phyloP scores from a whole-genome alignment of 2,888 invertebrate species.

The Malacosoma neustria region DNA sequence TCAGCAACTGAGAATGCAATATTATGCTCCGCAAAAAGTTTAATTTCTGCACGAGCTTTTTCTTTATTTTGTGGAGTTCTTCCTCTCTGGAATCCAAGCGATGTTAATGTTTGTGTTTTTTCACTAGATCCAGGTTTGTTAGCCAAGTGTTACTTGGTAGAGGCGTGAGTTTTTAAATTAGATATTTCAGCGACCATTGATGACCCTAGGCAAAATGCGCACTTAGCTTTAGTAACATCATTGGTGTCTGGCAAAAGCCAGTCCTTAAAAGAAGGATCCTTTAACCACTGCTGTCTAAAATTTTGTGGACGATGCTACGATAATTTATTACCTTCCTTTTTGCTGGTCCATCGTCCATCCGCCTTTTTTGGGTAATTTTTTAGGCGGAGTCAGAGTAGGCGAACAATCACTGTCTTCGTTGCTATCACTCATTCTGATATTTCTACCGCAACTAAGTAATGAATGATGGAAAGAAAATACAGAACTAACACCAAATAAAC shows the following conservation, averaged over 20 bases:
- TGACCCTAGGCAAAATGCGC: slow-evolving; percentile 8
- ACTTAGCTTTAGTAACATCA: slow-evolving; percentile 9
- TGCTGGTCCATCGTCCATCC: slow-evolving; percentile 10
- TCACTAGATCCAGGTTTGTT: slow-evolving; percentile 12
- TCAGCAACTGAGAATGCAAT: slow-evolving; percentile 16
- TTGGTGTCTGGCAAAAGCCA: slow-evolving; percentile 5
- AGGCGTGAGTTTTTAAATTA: slow-evolving; percentile 8
- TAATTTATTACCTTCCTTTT: slow-evolving; percentile 9
- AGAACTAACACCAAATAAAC: no score
- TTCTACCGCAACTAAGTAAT: no score
- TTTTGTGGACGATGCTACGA: slow-evolving; percentile 9
- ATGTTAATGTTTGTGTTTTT: slow-evolving; percentile 11
- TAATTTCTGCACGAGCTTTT: slow-evolving; percentile 3
- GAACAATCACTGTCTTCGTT: slow-evolving; percentile 3
- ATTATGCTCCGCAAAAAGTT: slow-evolving; percentile 21
- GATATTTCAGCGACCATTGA: slow-evolving; percentile 7
- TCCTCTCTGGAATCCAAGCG: slow-evolving; percentile 11
- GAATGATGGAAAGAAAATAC: no score
- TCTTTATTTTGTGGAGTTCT: slow-evolving; percentile 13
- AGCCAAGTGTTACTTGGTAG: slow-evolving; percentile 9
- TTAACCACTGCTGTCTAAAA: slow-evolving; percentile 11
- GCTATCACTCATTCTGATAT: background rate
- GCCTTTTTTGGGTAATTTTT: slow-evolving; percentile 10
- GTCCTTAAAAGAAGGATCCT: slow-evolving; percentile 10
- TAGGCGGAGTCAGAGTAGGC: slow-evolving; percentile 9